Percentiles rank a stretch among this genome's conserved stretches.
Evolutionary conservation across 2,888 invertebrate species (phyloP).

Genomic region (Dasysyrphus tricinctus): DNA sequence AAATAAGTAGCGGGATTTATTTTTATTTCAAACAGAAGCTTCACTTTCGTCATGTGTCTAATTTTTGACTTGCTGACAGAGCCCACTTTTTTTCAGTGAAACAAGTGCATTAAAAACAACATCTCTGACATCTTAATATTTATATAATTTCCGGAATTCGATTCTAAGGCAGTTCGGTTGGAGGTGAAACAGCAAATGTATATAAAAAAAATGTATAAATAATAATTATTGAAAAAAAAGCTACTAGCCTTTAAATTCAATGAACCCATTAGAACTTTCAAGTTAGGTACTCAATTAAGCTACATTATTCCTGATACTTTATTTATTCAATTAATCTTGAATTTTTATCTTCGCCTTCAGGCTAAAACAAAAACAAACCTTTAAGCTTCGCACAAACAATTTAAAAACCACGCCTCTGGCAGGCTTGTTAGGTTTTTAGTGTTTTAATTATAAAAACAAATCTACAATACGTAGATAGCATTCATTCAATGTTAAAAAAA

Average conservation of each 20-base stretch:
- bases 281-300: background rate
- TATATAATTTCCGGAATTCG: too few species aligned
- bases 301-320: conserved; percentile 4
- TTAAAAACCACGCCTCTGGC: conserved; percentile 16
- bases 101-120: too few species aligned
- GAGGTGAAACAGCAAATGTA: too few species aligned
- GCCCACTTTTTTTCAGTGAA: too few species aligned
- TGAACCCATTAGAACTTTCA: background rate
- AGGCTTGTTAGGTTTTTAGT: conserved; percentile 13
- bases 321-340: conserved; percentile 13
- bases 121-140: too few species aligned
- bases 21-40: too few species aligned
- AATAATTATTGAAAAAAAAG: too few species aligned
- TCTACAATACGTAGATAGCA: background rate
- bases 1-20: too few species aligned
- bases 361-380: background rate
- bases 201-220: too few species aligned
- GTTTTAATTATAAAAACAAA: conserved; percentile 5
- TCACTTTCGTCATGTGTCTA: too few species aligned
- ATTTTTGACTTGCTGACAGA: too few species aligned
- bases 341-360: conserved; percentile 10
- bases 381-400: background rate
- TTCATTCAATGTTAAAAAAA: background rate
- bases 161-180: too few species aligned
- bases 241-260: background rate